phyloP scores from a whole-genome alignment of 2,888 invertebrate species.

The Gerosis bhagava region DNA sequence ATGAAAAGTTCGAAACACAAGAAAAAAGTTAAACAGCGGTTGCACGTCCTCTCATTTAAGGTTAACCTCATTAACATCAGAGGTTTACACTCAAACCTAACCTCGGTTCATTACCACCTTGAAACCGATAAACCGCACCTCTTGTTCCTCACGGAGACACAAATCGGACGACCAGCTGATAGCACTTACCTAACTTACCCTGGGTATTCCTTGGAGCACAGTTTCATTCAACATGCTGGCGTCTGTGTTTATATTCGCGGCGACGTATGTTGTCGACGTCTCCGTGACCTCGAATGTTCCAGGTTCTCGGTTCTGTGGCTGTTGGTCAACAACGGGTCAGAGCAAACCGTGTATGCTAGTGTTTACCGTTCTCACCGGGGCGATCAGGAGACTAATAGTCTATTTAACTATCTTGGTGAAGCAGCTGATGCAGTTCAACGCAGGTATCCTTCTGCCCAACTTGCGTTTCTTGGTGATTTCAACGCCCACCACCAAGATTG shows the following conservation, averaged over 20 bases:
- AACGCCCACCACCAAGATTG: constrained; percentile 25
- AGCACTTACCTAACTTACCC: constrained; percentile 8
- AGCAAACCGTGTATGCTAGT: no score
- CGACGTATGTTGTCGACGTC: constrained; percentile 24
- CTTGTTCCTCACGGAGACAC: constrained; percentile 25
- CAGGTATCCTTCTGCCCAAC: no score
- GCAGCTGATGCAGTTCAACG: no score
- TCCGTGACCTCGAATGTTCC: constrained; percentile 24
- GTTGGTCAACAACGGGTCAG: constrained; percentile 16
- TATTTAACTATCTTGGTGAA: no score
- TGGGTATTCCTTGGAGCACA: constrained; percentile 14
- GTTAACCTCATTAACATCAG: constrained; percentile 24
- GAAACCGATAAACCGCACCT: constrained; percentile 17
- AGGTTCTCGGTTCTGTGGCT: constrained; percentile 13
- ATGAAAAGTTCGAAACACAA: constrained; percentile 4
- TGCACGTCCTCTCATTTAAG: constrained; percentile 21
- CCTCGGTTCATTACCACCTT: constrained; percentile 6
- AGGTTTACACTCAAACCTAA: not conserved
- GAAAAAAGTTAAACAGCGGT: constrained; percentile 10
- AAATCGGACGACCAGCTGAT: constrained; percentile 13
- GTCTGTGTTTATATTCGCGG: constrained; percentile 23
- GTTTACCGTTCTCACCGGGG: no score
- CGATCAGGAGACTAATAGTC: no score
- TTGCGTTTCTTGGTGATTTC: constrained; percentile 13
- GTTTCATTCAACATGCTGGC: constrained; percentile 20